Evolutionary conservation across 2,888 invertebrate species (phyloP).

Genomic region (Melieria omissa): DNA sequence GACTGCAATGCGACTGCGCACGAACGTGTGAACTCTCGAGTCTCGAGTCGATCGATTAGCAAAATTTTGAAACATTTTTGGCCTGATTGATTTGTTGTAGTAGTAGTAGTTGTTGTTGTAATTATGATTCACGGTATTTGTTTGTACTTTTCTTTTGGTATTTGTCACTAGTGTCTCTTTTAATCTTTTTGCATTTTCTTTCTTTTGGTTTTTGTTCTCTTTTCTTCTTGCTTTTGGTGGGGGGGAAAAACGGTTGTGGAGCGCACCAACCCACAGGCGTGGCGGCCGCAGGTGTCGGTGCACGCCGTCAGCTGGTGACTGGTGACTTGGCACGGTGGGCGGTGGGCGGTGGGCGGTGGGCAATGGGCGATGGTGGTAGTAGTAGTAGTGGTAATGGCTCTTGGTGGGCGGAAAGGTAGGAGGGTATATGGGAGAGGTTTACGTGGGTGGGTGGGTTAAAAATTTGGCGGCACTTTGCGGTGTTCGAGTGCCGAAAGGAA

Average conservation of each 20-base stretch:
- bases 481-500: background rate
- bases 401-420: background rate
- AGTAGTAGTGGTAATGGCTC: slow-evolving; percentile 7
- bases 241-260: background rate
- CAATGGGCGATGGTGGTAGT: background rate
- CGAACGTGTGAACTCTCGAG: too few species aligned
- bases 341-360: background rate
- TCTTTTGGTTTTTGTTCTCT: background rate
- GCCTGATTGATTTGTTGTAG: slow-evolving; percentile 66
- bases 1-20: too few species aligned
- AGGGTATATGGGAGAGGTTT: background rate
- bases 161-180: slow-evolving; percentile 68
- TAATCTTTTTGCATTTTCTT: slow-evolving; percentile 28
- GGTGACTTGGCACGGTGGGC: background rate
- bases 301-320: background rate
- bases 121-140: slow-evolving; percentile 42
- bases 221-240: background rate
- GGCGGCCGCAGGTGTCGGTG: background rate
- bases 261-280: slow-evolving; percentile 13
- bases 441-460: background rate
- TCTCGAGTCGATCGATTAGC: background rate
- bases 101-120: slow-evolving; percentile 47
- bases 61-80: slow-evolving; percentile 66
- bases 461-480: background rate
- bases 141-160: slow-evolving; percentile 48